Evolutionary conservation across 2,797 vertebrate species (phyloP).

Genomic region (Esox lucius): DNA sequence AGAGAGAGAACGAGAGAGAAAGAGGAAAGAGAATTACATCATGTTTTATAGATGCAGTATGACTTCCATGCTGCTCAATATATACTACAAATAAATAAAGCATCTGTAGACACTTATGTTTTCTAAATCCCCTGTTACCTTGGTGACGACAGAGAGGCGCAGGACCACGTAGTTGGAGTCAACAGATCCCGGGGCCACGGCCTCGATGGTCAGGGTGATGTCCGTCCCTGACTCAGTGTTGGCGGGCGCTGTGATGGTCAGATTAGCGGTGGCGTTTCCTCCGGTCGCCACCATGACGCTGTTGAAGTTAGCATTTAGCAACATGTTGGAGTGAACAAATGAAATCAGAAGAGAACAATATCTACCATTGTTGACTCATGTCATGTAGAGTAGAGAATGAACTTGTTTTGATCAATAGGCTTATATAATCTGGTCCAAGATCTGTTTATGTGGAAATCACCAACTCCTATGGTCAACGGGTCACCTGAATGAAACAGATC

Average conservation of each 20-base stretch:
- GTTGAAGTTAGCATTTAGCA: not conserved
- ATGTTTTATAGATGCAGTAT: too few relatives aligned
- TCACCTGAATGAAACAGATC: not conserved
- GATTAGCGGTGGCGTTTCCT: slow-evolving; percentile 34
- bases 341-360: not conserved
- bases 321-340: not conserved
- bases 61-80: too few relatives aligned
- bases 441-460: not conserved
- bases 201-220: slow-evolving; percentile 68
- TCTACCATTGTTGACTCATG: not conserved
- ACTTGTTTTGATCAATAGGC: not conserved
- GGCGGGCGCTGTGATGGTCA: slow-evolving; percentile 58
- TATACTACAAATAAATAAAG: not conserved
- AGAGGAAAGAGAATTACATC: not conserved
- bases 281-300: slow-evolving; percentile 56
- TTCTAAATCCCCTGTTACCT: slow-evolving; percentile 57
- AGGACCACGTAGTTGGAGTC: slow-evolving; percentile 70
- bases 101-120: not conserved
- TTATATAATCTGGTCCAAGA: not conserved
- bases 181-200: slow-evolving; percentile 31
- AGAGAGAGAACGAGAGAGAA: not conserved
- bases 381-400: not conserved
- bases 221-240: slow-evolving; percentile 64
- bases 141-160: slow-evolving; percentile 65
- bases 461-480: not conserved